Base-by-base conservation (phyloP, 2,113 vertebrate genomes). In the Calyptomena viridis region DNA sequence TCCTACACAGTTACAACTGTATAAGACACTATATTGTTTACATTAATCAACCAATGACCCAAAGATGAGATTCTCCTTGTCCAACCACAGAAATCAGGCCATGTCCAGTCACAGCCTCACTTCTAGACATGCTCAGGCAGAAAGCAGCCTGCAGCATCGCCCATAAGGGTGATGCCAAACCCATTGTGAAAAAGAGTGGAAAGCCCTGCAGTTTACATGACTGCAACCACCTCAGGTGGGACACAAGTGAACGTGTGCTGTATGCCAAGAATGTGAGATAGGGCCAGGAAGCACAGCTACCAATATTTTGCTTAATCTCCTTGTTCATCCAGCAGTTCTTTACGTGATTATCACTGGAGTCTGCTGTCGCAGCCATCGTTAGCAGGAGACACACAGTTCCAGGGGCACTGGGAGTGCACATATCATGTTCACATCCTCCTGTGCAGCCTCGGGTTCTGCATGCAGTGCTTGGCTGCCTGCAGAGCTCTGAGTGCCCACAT, bases 241-340 rank as follows among this genome's bases (percentile, higher is more conserved):
- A 69, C 55, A 35, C 0, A 4, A 60, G 23, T 1, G 12, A 35
- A 22, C 0, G 2, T 9, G 21, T 25, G 23, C 42, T 67, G 39
- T 35, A 56, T 9, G 23, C 19, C 3, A 3, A 49, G 9, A 18
- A 62, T 37, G 13, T 35, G 23, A 71, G 50, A 62, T 37, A 67
- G 46, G 28, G 25, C 17, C 18, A 7, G 46, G 31, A 40, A 39
- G 20, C 42, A 46, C 33, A 55, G 16, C 33, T 67, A 39, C 21
- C 0, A 2, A 23, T 74, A 75, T 22, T 78, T 84, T 66, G 40
- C 55, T 77, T 66, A 33, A 11, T 28, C 13, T 82, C 56, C 8
- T 8, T 0, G 1, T 37, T 74, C 46, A 86, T n/a, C 50, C 37
- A 64, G 58, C 22, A 40, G 24, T 76, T 83, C 55, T 60, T 59